Conservation (phyloP, 2,113 vertebrate genomes). For the Actenoides lindsayi region DNA sequence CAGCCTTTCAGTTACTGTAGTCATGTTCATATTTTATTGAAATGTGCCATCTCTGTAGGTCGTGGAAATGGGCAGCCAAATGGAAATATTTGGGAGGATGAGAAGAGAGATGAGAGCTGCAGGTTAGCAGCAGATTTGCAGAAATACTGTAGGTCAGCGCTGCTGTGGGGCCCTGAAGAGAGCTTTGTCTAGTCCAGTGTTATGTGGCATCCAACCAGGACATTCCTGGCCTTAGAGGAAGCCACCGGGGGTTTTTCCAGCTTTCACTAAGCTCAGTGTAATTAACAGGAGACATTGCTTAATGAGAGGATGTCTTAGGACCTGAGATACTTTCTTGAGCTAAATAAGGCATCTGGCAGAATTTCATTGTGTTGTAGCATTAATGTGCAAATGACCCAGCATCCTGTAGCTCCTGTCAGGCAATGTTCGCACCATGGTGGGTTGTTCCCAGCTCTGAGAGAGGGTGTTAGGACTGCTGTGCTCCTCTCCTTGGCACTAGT, state of each 20-base stretch:
- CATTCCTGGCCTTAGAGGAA: not conserved
- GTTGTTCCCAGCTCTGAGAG: not conserved
- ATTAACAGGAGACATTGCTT: not conserved
- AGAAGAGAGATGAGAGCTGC: not conserved
- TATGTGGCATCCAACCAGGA: not conserved
- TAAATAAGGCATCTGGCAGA: not conserved
- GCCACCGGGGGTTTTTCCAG: not conserved
- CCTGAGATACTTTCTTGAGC: not conserved
- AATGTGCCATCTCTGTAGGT: not conserved
- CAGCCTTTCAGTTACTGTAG: slow-evolving; percentile 27
- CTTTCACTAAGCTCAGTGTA: not conserved
- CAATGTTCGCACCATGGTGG: not conserved
- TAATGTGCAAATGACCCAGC: not conserved
- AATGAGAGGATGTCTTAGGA: not conserved
- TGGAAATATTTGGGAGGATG: not conserved
- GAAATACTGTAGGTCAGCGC: not conserved
- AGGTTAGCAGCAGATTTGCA: not conserved
- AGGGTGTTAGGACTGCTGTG: not conserved
- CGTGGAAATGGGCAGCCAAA: slow-evolving; percentile 30
- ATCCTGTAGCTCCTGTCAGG: not conserved
- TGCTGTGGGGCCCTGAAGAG: not conserved
- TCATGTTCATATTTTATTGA: slow-evolving; percentile 46
- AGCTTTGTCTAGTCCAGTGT: not conserved
- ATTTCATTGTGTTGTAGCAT: not conserved
- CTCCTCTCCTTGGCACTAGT: not conserved